These are phyloP conservation scores for Linnaemya tessellans DNA, from an alignment of 2,888 invertebrate species.

Conservation along the genomic window DNA sequence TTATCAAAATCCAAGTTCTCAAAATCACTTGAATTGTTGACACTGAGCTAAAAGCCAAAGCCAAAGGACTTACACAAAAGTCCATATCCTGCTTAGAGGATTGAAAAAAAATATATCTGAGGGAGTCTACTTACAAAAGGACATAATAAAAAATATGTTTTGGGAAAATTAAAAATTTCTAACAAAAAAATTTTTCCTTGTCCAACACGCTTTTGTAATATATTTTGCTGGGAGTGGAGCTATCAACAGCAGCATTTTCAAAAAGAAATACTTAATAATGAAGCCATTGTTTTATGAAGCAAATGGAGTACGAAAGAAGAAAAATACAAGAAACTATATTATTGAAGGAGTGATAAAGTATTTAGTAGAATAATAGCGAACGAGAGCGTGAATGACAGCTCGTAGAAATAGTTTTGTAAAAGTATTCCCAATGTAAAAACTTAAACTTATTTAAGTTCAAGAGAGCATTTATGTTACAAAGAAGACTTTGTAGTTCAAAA, in stretches of 20 bases:
- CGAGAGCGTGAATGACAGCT: constrained; percentile 23
- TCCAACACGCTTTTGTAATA: no score
- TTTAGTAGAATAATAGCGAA: neutral
- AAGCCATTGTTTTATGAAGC: constrained; percentile 49
- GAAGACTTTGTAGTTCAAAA: neutral
- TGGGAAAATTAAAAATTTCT: no score
- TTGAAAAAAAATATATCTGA: no score
- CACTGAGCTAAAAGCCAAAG: no score
- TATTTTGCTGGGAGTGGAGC: neutral
- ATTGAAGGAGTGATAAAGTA: neutral
- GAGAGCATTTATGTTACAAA: neutral
- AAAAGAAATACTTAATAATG: constrained; percentile 21
- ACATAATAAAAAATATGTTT: no score
- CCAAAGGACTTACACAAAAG: no score
- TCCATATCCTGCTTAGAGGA: no score
- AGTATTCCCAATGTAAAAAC: neutral
- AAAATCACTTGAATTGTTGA: no score
- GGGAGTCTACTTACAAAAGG: no score
- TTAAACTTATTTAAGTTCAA: no score
- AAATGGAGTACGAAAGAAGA: neutral
- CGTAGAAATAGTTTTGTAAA: neutral
- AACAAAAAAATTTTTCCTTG: no score
- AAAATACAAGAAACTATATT: neutral
- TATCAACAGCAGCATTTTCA: constrained; percentile 29
- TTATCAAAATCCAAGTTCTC: no score